These are phyloP conservation scores for Stegostoma tigrinum DNA, from an alignment of 2,113 vertebrate species.

Conservation along the genomic window DNA sequence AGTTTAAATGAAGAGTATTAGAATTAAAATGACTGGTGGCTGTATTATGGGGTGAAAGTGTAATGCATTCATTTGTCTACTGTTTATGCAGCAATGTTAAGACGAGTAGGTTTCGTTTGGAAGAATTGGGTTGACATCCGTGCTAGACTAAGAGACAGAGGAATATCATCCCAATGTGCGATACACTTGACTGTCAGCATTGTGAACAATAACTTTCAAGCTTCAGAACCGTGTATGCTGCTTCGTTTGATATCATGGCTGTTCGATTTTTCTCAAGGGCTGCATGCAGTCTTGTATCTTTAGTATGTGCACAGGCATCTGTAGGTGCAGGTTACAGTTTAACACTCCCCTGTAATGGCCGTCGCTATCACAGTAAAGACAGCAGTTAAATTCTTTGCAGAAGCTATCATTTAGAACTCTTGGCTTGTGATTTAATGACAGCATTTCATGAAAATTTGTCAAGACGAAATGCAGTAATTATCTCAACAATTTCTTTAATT, in stretches of 20 bases:
- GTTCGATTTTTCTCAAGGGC: neutral
- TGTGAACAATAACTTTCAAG: neutral
- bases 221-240: neutral
- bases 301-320: neutral
- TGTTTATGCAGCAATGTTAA: neutral
- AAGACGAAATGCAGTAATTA: constrained; percentile 18
- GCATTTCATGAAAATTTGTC: constrained; percentile 19
- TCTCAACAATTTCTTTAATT: constrained; percentile 9
- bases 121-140: neutral
- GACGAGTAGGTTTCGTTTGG: neutral
- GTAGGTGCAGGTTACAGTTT: neutral
- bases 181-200: neutral
- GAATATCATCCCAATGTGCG: neutral
- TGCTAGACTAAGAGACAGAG: neutral
- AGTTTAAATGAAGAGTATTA: neutral
- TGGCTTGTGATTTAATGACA: neutral
- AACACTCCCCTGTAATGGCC: neutral
- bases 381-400: neutral
- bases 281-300: neutral
- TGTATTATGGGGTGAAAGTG: neutral
- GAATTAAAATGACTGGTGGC: neutral
- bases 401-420: neutral
- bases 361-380: neutral
- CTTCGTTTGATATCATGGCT: neutral
- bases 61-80: neutral